phyloP scores from a whole-genome alignment of 2,113 vertebrate genomes.

The Oryzias javanicus region DNA sequence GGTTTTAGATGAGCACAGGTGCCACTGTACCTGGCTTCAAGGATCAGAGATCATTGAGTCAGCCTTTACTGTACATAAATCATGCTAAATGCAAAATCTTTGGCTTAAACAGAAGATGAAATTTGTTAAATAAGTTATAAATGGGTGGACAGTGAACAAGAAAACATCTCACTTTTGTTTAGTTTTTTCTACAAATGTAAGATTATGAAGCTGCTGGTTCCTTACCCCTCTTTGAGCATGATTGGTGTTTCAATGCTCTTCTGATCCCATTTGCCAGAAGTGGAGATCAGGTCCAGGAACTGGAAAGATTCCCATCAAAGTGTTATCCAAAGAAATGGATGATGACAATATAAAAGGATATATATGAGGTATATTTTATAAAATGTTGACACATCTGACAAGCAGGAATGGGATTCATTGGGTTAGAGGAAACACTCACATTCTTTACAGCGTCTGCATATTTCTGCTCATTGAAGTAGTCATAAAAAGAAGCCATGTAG shows the following conservation, averaged over 20 bases:
- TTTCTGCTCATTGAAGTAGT: conserved; percentile 98
- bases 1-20: too few relatives aligned
- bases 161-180: background rate
- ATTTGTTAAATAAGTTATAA: too few relatives aligned
- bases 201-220: background rate
- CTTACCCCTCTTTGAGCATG: conserved; percentile 98
- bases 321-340: too few relatives aligned
- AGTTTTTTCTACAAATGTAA: background rate
- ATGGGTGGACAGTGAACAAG: too few relatives aligned
- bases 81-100: too few relatives aligned
- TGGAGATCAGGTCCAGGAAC: conserved; percentile 98
- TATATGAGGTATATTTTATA: too few relatives aligned
- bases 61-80: too few relatives aligned
- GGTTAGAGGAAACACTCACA: conserved; percentile 74
- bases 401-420: conserved; percentile 5
- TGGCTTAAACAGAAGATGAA: too few relatives aligned
- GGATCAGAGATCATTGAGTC: too few relatives aligned
- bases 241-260: conserved; percentile 95
- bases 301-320: conserved; percentile 44
- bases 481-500: conserved; percentile 96
- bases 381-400: background rate
- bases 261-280: conserved; percentile 94
- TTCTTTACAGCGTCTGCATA: conserved; percentile 98
- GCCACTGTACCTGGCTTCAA: too few relatives aligned
- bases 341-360: too few relatives aligned